These are phyloP conservation scores for Cloeon dipterum DNA, from an alignment of 2,888 invertebrate species.

Conservation along the genomic window DNA sequence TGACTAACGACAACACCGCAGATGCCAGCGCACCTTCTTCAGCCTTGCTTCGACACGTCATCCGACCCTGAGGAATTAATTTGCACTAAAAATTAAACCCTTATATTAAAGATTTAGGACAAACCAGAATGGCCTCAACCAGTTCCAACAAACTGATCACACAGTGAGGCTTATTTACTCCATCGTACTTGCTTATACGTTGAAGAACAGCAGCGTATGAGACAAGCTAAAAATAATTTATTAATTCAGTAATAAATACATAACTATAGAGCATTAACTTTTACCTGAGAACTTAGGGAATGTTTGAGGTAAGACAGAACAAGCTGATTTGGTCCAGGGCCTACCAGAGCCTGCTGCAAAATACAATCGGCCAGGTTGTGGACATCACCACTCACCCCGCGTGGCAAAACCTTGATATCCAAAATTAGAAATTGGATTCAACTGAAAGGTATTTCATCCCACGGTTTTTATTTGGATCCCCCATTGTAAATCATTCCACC, in stretches of 20 bases:
- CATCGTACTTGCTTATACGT: constrained; percentile 71
- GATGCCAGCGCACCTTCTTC: constrained; percentile 71
- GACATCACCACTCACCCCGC: constrained; percentile 85
- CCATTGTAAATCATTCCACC: constrained; percentile 92
- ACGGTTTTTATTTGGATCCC: constrained; percentile 89
- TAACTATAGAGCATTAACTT: not conserved
- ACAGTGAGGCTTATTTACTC: constrained; percentile 70
- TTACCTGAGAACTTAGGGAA: constrained; percentile 62
- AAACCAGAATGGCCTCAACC: constrained; percentile 38
- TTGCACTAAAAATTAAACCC: not conserved
- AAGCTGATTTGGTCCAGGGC: constrained; percentile 75
- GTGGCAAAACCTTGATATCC: constrained; percentile 40
- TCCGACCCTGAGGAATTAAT: constrained; percentile 19
- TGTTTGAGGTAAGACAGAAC: constrained; percentile 83
- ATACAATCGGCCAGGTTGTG: constrained; percentile 83
- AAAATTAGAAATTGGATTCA: not conserved
- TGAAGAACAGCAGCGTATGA: constrained; percentile 77
- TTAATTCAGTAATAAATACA: no score
- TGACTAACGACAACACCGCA: constrained; percentile 55
- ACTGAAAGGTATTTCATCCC: constrained; percentile 10
- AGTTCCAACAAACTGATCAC: constrained; percentile 68
- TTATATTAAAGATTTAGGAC: constrained; percentile 2
- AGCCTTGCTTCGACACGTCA: constrained; percentile 53
- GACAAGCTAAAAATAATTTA: constrained; percentile 32
- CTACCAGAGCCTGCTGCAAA: constrained; percentile 79